Evolutionary conservation across 2,113 vertebrate genomes (phyloP), one percentile per base, ranked within the genome.

Genomic region (Cyprinodon variegatus): DNA sequence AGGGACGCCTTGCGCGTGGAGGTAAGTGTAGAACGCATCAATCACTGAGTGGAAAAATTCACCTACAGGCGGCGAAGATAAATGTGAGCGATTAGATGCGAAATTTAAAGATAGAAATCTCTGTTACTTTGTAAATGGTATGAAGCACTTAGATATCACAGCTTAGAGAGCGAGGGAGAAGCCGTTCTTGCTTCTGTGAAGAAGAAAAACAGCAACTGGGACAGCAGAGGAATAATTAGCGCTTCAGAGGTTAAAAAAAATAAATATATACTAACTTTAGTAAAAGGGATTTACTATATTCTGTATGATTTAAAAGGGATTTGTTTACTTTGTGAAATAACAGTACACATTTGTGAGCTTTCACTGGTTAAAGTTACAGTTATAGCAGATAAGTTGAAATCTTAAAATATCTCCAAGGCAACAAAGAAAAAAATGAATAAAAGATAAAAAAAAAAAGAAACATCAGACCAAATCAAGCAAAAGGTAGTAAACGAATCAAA

Each of bases 51-150:
- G 53, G 11, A 11, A 63, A 76, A 72, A 38, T 48, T 41, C 20
- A 37, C 22, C 14, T 46, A 3, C 37, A 63, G 48, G 29, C 2
- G 29, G 12, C 17, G 12, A 65, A 46, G n/a, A 68, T 70, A 11
- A 38, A 61, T 72, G 64, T 43, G 20, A 68, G 61, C 0, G 8
- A 59, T 39, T 69, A 40, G 14, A 39, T 3, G 14, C 40, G 53
- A 65, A 40, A 53, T 59, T 59, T 68, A 64, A 53, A 68, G 60
- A 82, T 48, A 12, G 29, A 70, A 38, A 59, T 68, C 68, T 53
- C 38, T 65, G 61, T 14, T 14, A 0, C 46, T 68, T 37, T 71
- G 40, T 20, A 69, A 41, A 9, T 40, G 43, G 46, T 68, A 40
- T 60, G 65, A 15, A 20, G 11, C 20, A 36, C 15, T 29, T 72